These are phyloP conservation scores for Chrysolina americana DNA, from an alignment of 2,888 invertebrate species.

Conservation along the genomic window DNA sequence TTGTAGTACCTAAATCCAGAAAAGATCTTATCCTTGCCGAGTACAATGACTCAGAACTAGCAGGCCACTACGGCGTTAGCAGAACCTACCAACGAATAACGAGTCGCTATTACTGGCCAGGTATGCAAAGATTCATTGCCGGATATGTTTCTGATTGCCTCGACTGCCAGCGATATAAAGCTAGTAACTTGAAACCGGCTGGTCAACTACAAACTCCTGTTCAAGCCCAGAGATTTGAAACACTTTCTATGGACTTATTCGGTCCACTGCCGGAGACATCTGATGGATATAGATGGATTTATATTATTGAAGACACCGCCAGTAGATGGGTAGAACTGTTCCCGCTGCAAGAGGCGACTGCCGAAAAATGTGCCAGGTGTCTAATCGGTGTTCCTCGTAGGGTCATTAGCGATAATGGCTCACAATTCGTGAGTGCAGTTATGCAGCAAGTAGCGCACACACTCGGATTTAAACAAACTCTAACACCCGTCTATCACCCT, in stretches of 20 bases:
- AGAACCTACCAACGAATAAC: constrained; percentile 31
- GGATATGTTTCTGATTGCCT: constrained; percentile 11
- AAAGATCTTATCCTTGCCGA: no score
- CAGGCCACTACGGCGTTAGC: no score
- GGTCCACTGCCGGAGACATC: constrained; percentile 38
- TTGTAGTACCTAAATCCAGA: no score
- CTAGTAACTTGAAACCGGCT: constrained; percentile 27
- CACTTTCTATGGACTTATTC: constrained; percentile 24
- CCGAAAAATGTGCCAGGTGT: constrained; percentile 48
- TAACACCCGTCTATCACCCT: no score
- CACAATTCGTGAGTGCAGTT: no score
- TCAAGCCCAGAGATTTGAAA: constrained; percentile 22
- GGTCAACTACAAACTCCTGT: constrained; percentile 34
- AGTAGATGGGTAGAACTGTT: constrained; percentile 56
- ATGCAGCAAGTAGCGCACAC: no score
- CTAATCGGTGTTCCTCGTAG: constrained; percentile 59
- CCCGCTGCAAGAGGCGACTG: constrained; percentile 40
- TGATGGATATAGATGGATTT: constrained; percentile 49
- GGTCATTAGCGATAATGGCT: no score
- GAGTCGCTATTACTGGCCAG: constrained; percentile 14
- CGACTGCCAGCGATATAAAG: constrained; percentile 31
- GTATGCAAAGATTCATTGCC: constrained; percentile 22
- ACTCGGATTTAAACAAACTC: no score
- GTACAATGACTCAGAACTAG: no score
- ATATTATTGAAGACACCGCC: constrained; percentile 56